Base-by-base conservation (phyloP, 2,113 vertebrate species). In the Cepphus grylle region DNA sequence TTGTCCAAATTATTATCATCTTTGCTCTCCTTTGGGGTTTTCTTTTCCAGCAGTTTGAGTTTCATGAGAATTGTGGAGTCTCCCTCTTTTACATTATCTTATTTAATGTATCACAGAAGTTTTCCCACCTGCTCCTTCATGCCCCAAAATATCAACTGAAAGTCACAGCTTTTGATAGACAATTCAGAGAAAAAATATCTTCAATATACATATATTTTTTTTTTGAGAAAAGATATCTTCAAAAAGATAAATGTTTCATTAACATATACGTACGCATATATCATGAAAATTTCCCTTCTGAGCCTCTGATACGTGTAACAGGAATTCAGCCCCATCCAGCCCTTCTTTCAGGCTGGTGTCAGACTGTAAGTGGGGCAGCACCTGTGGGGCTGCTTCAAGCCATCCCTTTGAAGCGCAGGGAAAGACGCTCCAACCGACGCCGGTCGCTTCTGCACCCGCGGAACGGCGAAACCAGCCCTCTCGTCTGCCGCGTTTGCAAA, bases 371-470 rank as follows among this genome's bases (percentile, higher is more conserved):
- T 79, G 55, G 66, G 81, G 45, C 81, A 81, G 66, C 49, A 65
- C 36, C 84, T 67, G 52, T 40, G 55, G 32, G 40, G 29, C 90
- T 59, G 47, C 67, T 78, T 61, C 80, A 45, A 7, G 76, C 76
- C 40, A 8, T 7, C 36, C 47, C 58, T 86, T 58, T 36, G 78
- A 93, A 85, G 63, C 74, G 59, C 53, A 62, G 61, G 59, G 34
- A 49, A 40, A 71, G 70, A 17, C 1, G 13, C 23, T 81, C 0
- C 0, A 34, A 12, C 58, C 36, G 47, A 18, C 47, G 15, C 21
- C 0, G 0, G 12, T 19, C 0, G 0, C 43, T 65, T 40, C 45
- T 4, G 5, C 56, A 27, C 8, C n/a, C 6, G 6, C 36, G 12
- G 55, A 74, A 15, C 2, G 0, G 62, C 2, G 7, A 65, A 93